A percentile compares a stretch with the other conserved stretches of the same genome.
Conservation (phyloP, 2,888 invertebrate genomes). For the Noctua janthina region DNA sequence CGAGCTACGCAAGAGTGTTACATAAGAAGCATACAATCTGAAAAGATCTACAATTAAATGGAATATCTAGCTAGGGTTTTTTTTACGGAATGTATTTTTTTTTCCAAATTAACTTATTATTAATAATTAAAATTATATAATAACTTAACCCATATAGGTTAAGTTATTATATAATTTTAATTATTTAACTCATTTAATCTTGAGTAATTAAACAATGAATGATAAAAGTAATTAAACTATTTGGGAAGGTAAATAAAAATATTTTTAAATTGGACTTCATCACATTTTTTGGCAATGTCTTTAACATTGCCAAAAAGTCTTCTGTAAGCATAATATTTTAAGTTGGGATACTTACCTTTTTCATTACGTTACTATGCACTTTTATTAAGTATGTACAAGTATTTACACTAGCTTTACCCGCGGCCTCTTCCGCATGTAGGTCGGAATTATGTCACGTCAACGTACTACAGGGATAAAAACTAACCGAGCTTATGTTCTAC, state of each 20-base stretch:
- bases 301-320: background rate
- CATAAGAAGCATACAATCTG: slow-evolving; percentile 8
- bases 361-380: too few relatives aligned
- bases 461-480: background rate
- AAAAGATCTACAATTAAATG: slow-evolving; percentile 2
- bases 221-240: background rate
- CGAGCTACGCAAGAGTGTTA: slow-evolving; percentile 14
- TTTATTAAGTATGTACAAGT: too few relatives aligned
- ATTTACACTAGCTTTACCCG: too few relatives aligned
- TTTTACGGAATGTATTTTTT: background rate
- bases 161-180: background rate
- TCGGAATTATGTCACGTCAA: background rate
- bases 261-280: background rate
- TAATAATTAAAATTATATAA: too few relatives aligned
- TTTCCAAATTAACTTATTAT: background rate
- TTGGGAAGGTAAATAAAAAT: too few relatives aligned
- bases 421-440: background rate
- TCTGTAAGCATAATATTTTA: background rate
- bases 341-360: background rate
- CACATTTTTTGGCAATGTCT: too few relatives aligned
- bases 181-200: background rate
- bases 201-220: background rate
- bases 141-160: background rate
- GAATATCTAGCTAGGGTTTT: background rate
- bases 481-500: background rate